Conservation (phyloP, 2,113 vertebrate species). For the Semnornis frantzii region DNA sequence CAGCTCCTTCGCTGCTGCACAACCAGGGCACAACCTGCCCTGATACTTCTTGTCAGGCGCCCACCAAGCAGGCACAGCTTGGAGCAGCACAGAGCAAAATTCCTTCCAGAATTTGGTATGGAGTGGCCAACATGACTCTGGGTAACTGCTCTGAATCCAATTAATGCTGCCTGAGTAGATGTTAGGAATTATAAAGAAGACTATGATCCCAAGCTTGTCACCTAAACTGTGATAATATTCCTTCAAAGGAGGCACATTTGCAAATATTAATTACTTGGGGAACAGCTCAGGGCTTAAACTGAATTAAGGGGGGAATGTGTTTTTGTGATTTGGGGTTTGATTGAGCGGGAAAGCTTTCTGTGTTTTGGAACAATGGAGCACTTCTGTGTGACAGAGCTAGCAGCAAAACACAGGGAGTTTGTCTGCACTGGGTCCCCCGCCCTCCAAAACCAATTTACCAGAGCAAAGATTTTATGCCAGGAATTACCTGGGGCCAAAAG, state of each 20-base stretch:
- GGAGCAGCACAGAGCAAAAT: neutral
- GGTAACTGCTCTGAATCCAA: conserved; percentile 56
- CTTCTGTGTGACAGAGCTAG: conserved; percentile 17
- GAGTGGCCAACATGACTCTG: conserved; percentile 36
- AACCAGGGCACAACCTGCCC: neutral
- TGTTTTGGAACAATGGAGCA: neutral
- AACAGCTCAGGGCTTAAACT: neutral
- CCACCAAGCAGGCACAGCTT: rapidly evolving
- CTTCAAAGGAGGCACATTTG: conserved; percentile 25
- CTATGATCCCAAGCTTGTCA: conserved; percentile 2
- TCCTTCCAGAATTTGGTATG: neutral
- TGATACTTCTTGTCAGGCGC: neutral
- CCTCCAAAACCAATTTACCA: conserved; percentile 16
- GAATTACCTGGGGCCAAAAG: conserved; percentile 54
- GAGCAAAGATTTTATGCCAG: conserved; percentile 37
- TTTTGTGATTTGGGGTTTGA: neutral
- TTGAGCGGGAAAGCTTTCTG: neutral
- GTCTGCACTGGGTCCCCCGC: neutral
- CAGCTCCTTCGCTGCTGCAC: neutral
- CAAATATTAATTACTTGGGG: conserved; percentile 14
- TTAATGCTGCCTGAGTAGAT: conserved; percentile 60
- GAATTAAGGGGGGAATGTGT: neutral
- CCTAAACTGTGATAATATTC: conserved; percentile 9
- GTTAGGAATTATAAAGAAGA: conserved; percentile 57
- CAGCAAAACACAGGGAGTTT: conserved; percentile 10